Evolutionary conservation across 2,888 invertebrate genomes (phyloP).

Genomic region (Acronicta psi): DNA sequence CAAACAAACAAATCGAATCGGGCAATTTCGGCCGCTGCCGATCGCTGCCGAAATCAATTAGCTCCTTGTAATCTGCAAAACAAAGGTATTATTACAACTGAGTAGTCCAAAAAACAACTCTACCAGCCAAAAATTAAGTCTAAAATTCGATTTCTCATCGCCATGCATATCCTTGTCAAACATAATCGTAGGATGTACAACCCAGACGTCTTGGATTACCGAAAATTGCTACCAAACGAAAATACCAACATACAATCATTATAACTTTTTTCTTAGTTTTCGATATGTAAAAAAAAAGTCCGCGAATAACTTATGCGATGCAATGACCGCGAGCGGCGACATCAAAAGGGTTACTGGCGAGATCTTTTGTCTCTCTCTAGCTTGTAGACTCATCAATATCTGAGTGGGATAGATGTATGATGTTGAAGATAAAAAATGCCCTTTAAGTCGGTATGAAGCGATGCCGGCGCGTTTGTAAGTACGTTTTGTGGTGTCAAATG

Average conservation of each 20-base stretch:
- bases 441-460: constrained; percentile 74
- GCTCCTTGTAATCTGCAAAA: constrained; percentile 73
- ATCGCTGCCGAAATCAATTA: constrained; percentile 86
- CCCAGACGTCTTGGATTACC: constrained; percentile 77
- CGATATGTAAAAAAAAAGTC: constrained; percentile 79
- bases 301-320: constrained; percentile 78
- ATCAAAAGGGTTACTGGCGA: constrained; percentile 81
- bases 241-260: constrained; percentile 74
- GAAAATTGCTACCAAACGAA: constrained; percentile 80
- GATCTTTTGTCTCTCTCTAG: constrained; percentile 66
- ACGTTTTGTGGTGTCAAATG: constrained; percentile 62
- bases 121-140: not conserved
- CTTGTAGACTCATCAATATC: constrained; percentile 34
- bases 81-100: constrained; percentile 32
- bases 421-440: constrained; percentile 76
- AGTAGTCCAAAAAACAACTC: constrained; percentile 38
- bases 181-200: constrained; percentile 76
- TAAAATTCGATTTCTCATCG: not conserved
- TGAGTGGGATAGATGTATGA: constrained; percentile 62
- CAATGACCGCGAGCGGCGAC: constrained; percentile 82
- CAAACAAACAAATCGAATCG: constrained; percentile 72
- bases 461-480: constrained; percentile 65
- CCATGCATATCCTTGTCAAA: constrained; percentile 52
- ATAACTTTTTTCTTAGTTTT: constrained; percentile 80
- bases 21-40: constrained; percentile 76